Evolutionary conservation across 1,140 invertebrate species (phyloP), one percentile per base, ranked within the genome.

Genomic region (Chionoecetes opilio): DNA sequence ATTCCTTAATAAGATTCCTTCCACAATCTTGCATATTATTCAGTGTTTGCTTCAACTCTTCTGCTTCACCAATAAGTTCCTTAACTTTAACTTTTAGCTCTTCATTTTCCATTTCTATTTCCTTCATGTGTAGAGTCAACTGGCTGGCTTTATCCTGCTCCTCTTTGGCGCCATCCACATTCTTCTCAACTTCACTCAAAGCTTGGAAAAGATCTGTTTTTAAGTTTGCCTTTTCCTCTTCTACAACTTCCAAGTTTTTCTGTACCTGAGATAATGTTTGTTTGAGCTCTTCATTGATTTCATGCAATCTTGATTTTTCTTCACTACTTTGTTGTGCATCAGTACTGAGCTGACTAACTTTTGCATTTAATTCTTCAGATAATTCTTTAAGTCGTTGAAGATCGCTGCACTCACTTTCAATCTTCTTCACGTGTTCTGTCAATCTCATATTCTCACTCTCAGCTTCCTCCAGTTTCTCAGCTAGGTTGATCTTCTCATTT

Each of bases 51-150:
- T 95, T 92, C n/a, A 53, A 37, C 21, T 88, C 38, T 86, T 86
- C 85, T 31, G 53, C 11, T n/a, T 94, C 85, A 26, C 11, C 86
- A 14, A 75, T 37, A 14, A 92, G 63, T 26, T 92, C 75, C 29
- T 96, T 94, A 29, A 97, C 93, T 96, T 97, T 97, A 29, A 96
- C 17, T 41, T n/a, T 53, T 3, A 94, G 53, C 11, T 91, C 82
- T n/a, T 41, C n/a, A 82, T 96, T 96, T 82, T 94, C 29, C 32
- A 31, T 29, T 87, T 94, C 63, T 96, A 96, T 96, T 96, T 96
- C 75, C 29, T 94, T 86, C 82, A 96, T 93, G 32, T 95, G 86
- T 31, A 29, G 46, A 29, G 85, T 93, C 41, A 96, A 94, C 14
- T 95, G 93, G 37, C 94, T 93, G 34, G 84, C 91, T 95, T 92